Evolutionary conservation across 2,888 invertebrate genomes (phyloP).

Genomic region (Agriopis marginaria): DNA sequence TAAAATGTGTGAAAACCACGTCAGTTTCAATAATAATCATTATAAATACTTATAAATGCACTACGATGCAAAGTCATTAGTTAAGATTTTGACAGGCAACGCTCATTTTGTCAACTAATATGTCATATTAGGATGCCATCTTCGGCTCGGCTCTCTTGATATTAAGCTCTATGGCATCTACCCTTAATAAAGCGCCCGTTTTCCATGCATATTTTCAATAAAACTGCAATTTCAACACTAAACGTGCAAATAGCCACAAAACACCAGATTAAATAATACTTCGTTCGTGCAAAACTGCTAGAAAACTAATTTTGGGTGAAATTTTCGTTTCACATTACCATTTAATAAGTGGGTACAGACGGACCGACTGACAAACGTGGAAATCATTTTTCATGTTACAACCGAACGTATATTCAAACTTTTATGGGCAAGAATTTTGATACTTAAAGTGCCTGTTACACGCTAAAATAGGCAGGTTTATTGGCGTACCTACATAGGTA

Average conservation of each 20-base stretch:
- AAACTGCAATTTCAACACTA: constrained; percentile 36
- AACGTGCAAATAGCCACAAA: constrained; percentile 13
- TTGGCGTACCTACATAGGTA: background rate
- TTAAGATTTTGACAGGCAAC: too few species aligned
- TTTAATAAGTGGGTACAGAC: constrained; percentile 46
- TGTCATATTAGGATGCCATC: too few species aligned
- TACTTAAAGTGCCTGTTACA: constrained; percentile 20
- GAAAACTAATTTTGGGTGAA: constrained; percentile 42
- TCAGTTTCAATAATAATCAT: too few species aligned
- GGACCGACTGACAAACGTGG: constrained; percentile 41
- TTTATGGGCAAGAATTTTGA: constrained; percentile 22
- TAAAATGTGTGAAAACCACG: too few species aligned
- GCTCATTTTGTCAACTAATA: too few species aligned
- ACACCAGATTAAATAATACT: background rate
- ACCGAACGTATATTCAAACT: constrained; percentile 15
- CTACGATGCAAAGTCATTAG: too few species aligned
- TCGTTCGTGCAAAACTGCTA: constrained; percentile 32
- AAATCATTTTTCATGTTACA: constrained; percentile 42
- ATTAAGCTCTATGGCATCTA: background rate
- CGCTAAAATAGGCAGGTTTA: constrained; percentile 9
- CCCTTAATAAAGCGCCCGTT: background rate
- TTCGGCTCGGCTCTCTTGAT: too few species aligned
- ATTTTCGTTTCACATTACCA: constrained; percentile 43
- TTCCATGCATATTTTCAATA: constrained; percentile 45
- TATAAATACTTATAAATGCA: too few species aligned